Conservation (phyloP, 2,113 vertebrate species). For the Falco punctatus region DNA sequence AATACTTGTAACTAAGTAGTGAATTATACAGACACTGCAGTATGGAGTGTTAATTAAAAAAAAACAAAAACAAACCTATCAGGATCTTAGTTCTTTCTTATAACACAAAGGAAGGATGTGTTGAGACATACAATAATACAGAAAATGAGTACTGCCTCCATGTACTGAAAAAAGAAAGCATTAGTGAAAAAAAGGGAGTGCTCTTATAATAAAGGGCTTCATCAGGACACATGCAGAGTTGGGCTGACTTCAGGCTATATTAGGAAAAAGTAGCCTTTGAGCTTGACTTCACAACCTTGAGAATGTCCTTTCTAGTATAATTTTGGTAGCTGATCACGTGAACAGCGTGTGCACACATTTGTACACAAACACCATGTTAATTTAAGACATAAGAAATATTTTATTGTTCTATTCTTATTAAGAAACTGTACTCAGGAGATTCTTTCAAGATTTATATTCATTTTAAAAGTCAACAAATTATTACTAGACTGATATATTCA, state of each 20-base stretch:
- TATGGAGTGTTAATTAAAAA: not conserved
- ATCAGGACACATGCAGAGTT: not conserved
- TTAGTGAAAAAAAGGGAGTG: not conserved
- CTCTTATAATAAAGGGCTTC: not conserved
- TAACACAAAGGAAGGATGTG: not conserved
- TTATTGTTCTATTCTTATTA: not conserved
- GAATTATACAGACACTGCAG: not conserved
- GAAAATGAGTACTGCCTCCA: not conserved
- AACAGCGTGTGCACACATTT: not conserved
- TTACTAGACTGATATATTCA: not conserved
- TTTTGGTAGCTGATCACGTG: conserved; percentile 52
- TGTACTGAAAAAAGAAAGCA: not conserved
- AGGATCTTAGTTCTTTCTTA: not conserved
- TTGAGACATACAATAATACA: not conserved
- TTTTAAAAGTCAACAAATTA: not conserved
- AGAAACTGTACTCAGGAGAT: not conserved
- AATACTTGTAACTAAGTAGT: not conserved
- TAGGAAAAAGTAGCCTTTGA: conserved; percentile 26
- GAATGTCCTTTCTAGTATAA: conserved; percentile 18
- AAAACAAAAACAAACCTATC: not conserved
- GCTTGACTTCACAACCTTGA: conserved; percentile 37
- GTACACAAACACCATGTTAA: conserved; percentile 3
- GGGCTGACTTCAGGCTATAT: not conserved
- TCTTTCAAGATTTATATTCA: not conserved
- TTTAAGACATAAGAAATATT: not conserved